A percentile compares a stretch with the other conserved stretches of the same genome.
Conservation (phyloP, 2,113 vertebrate genomes). For the Dromas ardeola region DNA sequence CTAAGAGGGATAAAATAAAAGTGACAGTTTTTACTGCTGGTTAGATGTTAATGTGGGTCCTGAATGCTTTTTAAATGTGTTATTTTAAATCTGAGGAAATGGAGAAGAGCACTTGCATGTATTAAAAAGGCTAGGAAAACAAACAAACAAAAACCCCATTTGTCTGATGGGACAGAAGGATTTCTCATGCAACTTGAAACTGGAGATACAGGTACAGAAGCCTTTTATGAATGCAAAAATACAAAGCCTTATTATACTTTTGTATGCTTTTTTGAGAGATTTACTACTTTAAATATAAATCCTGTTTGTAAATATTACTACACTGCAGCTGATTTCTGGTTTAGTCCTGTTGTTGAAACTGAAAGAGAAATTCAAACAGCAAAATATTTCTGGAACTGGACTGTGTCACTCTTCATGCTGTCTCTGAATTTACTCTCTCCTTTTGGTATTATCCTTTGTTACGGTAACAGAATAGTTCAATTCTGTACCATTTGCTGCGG, state of each 20-base stretch:
- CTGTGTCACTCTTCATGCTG: not conserved
- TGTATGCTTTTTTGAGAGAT: not conserved
- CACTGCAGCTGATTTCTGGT: not conserved
- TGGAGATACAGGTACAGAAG: not conserved
- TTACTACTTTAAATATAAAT: not conserved
- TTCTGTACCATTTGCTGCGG: not conserved
- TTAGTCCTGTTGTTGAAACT: not conserved
- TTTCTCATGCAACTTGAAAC: not conserved
- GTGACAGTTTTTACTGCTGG: slow-evolving; percentile 9
- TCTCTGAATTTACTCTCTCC: not conserved
- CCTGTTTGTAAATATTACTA: not conserved
- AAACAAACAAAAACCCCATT: not conserved
- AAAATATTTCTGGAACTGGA: not conserved
- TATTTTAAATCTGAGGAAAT: not conserved
- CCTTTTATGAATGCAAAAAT: not conserved
- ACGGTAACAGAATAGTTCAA: not conserved
- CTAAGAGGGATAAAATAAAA: not conserved
- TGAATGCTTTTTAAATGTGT: slow-evolving; percentile 14
- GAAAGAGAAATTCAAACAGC: not conserved
- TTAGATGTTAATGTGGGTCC: not conserved
- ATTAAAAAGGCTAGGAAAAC: slow-evolving; percentile 36
- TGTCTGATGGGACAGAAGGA: slow-evolving; percentile 16
- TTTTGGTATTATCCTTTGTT: not conserved
- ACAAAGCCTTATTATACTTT: not conserved
- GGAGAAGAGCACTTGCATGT: not conserved